Evolutionary conservation across 2,888 invertebrate species (phyloP).

Genomic region (Eupithecia exiguata): DNA sequence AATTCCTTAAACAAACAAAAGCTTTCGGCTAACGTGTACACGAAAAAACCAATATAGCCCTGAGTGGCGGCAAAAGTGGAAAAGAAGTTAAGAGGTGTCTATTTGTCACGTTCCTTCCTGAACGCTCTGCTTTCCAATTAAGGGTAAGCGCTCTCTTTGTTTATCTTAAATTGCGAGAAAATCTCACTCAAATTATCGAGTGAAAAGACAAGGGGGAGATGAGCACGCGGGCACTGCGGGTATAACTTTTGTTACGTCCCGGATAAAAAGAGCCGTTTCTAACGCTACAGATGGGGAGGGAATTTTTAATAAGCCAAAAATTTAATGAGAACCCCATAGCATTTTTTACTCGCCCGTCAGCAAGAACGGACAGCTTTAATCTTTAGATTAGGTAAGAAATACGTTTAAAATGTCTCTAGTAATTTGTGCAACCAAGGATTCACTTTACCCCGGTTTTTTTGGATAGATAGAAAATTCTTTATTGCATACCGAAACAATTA

Average conservation of each 20-base stretch:
- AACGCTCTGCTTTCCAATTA: conserved; percentile 84
- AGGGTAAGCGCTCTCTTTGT: conserved; percentile 84
- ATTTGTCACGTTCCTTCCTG: conserved; percentile 84
- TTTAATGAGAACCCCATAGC: conserved; percentile 76
- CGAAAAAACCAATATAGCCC: conserved; percentile 80
- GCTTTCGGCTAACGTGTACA: conserved; percentile 70
- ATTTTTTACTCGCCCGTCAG: conserved; percentile 74
- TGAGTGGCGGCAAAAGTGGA: conserved; percentile 76
- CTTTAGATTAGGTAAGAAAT: conserved; percentile 49
- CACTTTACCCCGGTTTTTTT: neutral
- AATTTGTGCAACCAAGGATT: neutral
- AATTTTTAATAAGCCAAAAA: conserved; percentile 84
- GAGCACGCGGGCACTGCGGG: conserved; percentile 62
- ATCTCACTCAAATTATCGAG: conserved; percentile 84
- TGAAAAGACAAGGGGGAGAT: conserved; percentile 78
- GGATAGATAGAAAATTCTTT: no score
- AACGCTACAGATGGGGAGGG: conserved; percentile 76
- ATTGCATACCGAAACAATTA: no score
- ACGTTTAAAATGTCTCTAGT: neutral
- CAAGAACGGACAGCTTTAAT: conserved; percentile 58
- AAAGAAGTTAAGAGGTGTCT: conserved; percentile 85
- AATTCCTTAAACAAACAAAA: conserved; percentile 79
- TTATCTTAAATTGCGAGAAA: conserved; percentile 85
- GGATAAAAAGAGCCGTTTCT: conserved; percentile 80
- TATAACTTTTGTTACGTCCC: conserved; percentile 78